Base-by-base conservation (phyloP, 2,888 invertebrate species). In the Disparrhopalites patrizii region DNA sequence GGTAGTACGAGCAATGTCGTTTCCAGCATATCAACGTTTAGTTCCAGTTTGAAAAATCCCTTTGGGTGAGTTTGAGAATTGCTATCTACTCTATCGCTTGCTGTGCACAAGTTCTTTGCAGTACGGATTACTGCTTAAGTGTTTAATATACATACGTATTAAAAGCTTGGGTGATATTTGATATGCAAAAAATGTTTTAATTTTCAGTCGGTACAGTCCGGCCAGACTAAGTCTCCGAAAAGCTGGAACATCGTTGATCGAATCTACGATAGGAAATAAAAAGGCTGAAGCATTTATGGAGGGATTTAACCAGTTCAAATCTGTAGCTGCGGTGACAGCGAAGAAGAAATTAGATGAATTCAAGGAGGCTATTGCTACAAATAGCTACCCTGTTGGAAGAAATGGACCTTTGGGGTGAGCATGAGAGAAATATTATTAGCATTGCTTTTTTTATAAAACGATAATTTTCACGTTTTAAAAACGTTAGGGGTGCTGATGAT, bases 301-400 rank as follows among this genome's bases (percentile, higher is more conserved):
- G 68, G 91, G 91, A 43, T 81, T 93, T 47, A 92, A 90, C 78
- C 91, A 91, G 76, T 84, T 93, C 40, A 92, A 91, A 78, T 90
- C 88, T 15, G 91, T 90, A 0, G 76, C 76, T 10, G 91, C 92
- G 0, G 91, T 86, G 1, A 88, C 89, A 43, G 86, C 93, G 78
- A 91, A 86, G 25, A 92, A 91, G 77, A 93, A 93, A 77, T 86
- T 93, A 76, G 93, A 92, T 77, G 93, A 93, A 79, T 89, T 93
- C 79, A 93, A 93, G 78, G 93, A 92, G 78, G 91, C 90, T 27
- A 91, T 93, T 75, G 91, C 91, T 1, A 90, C 89, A 0, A 91
- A 88, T 72, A 88, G 89, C n/a, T 91, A 91, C 10, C 92, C 92
- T 0, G 88, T 69, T 23, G 72, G 70, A 50, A 70, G 65, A 23